A percentile compares a stretch with the other conserved stretches of the same genome.
phyloP scores from a whole-genome alignment of 1,140 invertebrate species.

The Acromyrmex charruanus region DNA sequence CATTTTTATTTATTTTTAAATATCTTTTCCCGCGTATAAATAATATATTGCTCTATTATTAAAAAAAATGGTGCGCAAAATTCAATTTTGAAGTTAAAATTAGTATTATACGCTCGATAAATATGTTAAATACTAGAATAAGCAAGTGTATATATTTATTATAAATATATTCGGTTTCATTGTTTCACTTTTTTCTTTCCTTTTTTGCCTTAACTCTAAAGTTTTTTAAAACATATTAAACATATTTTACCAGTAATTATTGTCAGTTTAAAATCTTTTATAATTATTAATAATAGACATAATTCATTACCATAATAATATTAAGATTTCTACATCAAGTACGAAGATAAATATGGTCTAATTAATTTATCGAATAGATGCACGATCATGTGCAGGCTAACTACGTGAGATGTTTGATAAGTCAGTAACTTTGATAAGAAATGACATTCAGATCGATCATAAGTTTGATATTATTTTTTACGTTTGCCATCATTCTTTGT shows the following conservation, averaged over 20 bases:
- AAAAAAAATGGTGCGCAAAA: background rate
- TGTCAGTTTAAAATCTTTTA: slow-evolving; percentile 54
- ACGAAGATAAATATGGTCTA: slow-evolving; percentile 33
- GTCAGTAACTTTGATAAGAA: no score
- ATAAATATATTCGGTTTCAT: background rate
- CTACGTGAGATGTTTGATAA: background rate
- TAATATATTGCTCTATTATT: background rate
- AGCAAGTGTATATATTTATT: slow-evolving; percentile 28
- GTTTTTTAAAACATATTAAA: slow-evolving; percentile 49
- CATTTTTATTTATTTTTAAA: slow-evolving; percentile 2
- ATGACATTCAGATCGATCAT: no score
- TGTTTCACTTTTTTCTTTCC: background rate
- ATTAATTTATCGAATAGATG: slow-evolving; percentile 42
- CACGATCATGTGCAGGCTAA: slow-evolving; percentile 28
- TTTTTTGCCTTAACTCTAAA: slow-evolving; percentile 40
- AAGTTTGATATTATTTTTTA: background rate
- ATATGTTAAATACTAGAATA: slow-evolving; percentile 34
- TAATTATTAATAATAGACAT: slow-evolving; percentile 46
- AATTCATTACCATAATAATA: slow-evolving; percentile 44
- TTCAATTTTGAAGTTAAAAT: slow-evolving; percentile 32
- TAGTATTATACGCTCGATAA: background rate
- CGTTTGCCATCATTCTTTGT: no score
- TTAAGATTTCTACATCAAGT: slow-evolving; percentile 40
- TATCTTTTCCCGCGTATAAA: slow-evolving; percentile 10
- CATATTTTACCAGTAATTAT: slow-evolving; percentile 62